A percentile compares a stretch with the other conserved stretches of the same genome.
Evolutionary conservation across 1,140 invertebrate species (phyloP).

Genomic region (Cydia amplana): DNA sequence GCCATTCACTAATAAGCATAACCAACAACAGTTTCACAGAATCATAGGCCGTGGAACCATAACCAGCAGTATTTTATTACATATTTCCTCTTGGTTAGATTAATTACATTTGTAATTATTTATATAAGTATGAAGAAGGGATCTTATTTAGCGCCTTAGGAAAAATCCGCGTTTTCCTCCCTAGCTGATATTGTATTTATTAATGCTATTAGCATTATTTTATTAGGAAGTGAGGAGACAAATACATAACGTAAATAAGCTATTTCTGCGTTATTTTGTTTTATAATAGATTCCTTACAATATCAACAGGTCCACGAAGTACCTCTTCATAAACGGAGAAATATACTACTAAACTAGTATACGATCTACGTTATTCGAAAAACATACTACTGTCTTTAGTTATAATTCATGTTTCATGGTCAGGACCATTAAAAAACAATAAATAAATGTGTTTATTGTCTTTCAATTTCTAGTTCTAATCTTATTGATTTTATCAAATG

Average conservation of each 20-base stretch:
- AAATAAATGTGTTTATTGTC: no score
- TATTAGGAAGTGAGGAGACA: constrained; percentile 1
- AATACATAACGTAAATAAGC: not conserved
- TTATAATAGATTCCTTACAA: not conserved
- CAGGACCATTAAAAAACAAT: no score
- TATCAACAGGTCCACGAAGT: no score
- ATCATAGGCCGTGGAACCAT: no score
- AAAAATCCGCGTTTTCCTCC: not conserved
- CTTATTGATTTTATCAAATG: no score
- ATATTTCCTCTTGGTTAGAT: not conserved
- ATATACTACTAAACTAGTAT: no score
- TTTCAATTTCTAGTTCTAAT: no score
- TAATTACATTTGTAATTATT: constrained; percentile 25
- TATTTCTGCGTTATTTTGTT: not conserved
- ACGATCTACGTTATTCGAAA: no score
- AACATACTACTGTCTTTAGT: no score
- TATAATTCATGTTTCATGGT: no score
- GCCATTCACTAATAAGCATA: not conserved
- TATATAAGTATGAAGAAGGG: not conserved
- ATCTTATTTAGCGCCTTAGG: not conserved
- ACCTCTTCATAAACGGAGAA: no score
- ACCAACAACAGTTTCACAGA: not conserved
- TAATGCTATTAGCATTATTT: constrained; percentile 26
- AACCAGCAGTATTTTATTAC: no score
- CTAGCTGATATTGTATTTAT: constrained; percentile 6